A percentile compares a stretch with the other conserved stretches of the same genome.
Evolutionary conservation across 2,797 vertebrate genomes (phyloP).

Genomic region (Miichthys miiuy): DNA sequence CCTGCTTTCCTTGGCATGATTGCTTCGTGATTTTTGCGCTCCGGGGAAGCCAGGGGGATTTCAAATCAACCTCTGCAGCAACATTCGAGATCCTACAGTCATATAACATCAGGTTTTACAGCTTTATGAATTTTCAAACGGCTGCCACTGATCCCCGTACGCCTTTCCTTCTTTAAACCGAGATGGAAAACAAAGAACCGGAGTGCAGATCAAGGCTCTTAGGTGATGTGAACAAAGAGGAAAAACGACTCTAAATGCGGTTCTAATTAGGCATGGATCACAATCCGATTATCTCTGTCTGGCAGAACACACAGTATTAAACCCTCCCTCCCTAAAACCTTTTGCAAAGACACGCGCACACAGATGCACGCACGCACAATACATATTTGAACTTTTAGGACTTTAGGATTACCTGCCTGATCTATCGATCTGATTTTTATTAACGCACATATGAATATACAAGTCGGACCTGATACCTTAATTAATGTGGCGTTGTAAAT

Average conservation of each 20-base stretch:
- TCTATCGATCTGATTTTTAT: neutral
- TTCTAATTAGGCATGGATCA: slow-evolving; percentile 56
- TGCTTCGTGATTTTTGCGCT: slow-evolving; percentile 56
- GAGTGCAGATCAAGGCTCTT: slow-evolving; percentile 45
- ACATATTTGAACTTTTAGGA: slow-evolving; percentile 58
- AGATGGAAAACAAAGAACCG: slow-evolving; percentile 38
- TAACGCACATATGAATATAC: neutral
- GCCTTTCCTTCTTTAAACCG: slow-evolving; percentile 1
- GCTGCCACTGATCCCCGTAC: slow-evolving; percentile 28
- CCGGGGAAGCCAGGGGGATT: slow-evolving; percentile 40
- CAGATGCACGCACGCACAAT: slow-evolving; percentile 1
- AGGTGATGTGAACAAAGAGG: slow-evolving; percentile 45
- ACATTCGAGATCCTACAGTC: slow-evolving; percentile 21
- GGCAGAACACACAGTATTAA: slow-evolving; percentile 31
- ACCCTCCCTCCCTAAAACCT: slow-evolving; percentile 11
- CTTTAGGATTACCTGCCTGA: neutral
- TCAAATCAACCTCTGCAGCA: slow-evolving; percentile 49
- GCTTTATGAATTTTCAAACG: slow-evolving; percentile 23
- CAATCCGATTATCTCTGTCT: slow-evolving; percentile 58
- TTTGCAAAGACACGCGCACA: slow-evolving; percentile 4
- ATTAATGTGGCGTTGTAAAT: neutral
- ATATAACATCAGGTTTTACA: slow-evolving; percentile 34
- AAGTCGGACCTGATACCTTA: neutral
- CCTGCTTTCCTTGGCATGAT: slow-evolving; percentile 37
- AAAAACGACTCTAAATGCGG: slow-evolving; percentile 44